Conservation (phyloP, 2,888 invertebrate species). For the Ophraella communa region DNA sequence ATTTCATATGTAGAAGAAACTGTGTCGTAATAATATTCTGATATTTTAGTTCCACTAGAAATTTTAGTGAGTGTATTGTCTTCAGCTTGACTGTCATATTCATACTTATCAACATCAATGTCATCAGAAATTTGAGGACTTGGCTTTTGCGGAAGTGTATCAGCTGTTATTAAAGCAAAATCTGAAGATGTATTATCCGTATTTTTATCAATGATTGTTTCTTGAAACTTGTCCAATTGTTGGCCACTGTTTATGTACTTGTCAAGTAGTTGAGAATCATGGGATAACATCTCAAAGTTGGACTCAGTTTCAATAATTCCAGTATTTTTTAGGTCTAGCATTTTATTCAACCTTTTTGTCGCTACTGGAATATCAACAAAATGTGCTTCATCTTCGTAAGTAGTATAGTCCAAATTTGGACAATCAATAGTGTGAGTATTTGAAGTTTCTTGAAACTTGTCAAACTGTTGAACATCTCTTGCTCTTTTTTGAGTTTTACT, state of each 20-base stretch:
- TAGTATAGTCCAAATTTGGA: no score
- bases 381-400: no score
- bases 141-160: neutral
- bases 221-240: neutral
- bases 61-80: no score
- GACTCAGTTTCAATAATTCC: neutral
- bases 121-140: neutral
- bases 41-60: no score
- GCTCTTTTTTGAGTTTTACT: neutral
- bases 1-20: neutral
- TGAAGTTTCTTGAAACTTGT: no score
- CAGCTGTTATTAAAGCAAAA: neutral
- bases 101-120: no score
- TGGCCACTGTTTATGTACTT: neutral
- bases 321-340: neutral
- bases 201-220: neutral
- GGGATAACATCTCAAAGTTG: neutral
- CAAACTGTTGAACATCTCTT: neutral
- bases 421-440: no score
- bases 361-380: neutral
- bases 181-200: neutral
- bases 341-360: neutral
- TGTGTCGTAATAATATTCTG: neutral
- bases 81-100: no score
- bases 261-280: no score